Conservation (phyloP, 2,888 invertebrate species). For the Ashinkailepas kermadecensis region DNA sequence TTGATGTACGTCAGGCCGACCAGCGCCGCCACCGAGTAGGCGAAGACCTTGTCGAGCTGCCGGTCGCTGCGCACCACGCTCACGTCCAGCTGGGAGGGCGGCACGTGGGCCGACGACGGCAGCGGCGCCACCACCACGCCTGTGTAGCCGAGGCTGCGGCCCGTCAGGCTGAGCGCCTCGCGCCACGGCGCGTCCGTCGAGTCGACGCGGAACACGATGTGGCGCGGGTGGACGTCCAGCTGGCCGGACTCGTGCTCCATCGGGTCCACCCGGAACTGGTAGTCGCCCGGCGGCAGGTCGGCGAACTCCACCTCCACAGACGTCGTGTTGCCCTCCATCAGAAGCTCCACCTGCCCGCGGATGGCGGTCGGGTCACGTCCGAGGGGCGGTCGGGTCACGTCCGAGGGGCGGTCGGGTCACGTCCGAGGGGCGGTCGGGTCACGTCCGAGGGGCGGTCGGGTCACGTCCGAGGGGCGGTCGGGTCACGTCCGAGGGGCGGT, state of each 20-base stretch:
- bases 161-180: not conserved
- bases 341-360: not conserved
- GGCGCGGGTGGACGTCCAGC: not conserved
- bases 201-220: slow-evolving; percentile 19
- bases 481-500: too few relatives aligned
- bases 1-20: slow-evolving; percentile 77
- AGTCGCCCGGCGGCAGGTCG: not conserved
- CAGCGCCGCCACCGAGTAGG: slow-evolving; percentile 63
- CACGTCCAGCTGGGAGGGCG: not conserved
- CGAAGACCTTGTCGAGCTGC: slow-evolving; percentile 52
- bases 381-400: too few relatives aligned
- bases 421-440: too few relatives aligned
- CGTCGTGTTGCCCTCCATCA: slow-evolving; percentile 10
- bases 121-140: not conserved
- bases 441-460: too few relatives aligned
- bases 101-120: too few relatives aligned
- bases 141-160: not conserved
- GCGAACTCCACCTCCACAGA: slow-evolving; percentile 1
- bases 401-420: too few relatives aligned
- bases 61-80: slow-evolving; percentile 11
- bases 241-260: not conserved
- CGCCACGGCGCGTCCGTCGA: not conserved
- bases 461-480: too few relatives aligned
- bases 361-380: not conserved
- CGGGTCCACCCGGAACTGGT: not conserved